These are phyloP conservation scores for Mythimna vitellina DNA, from an alignment of 2,888 invertebrate genomes.

Conservation along the genomic window DNA sequence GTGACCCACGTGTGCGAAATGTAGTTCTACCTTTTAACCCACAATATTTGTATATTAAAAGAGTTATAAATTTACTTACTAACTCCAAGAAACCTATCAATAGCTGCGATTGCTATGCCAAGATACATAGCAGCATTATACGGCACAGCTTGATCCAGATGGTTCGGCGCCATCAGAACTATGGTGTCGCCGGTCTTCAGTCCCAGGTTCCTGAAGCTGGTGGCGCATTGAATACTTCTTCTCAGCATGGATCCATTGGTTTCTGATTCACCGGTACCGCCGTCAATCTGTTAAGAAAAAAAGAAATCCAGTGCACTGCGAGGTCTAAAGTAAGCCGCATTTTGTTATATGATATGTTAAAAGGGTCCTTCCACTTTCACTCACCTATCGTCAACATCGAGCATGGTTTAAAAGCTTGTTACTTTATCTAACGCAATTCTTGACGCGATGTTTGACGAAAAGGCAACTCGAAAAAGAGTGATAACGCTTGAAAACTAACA, in stretches of 20 bases:
- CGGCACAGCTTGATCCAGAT: constrained; percentile 82
- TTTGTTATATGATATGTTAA: too few relatives aligned
- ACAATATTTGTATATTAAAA: background rate
- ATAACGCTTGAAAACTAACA: too few relatives aligned
- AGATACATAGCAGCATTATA: constrained; percentile 83
- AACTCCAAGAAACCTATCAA: constrained; percentile 54
- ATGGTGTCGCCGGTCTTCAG: constrained; percentile 81
- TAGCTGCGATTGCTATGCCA: constrained; percentile 74
- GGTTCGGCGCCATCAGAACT: constrained; percentile 81
- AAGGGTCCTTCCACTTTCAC: too few relatives aligned
- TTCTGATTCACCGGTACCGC: constrained; percentile 78
- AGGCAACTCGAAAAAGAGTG: too few relatives aligned
- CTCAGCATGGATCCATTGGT: constrained; percentile 78
- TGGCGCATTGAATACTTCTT: constrained; percentile 80
- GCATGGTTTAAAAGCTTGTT: too few relatives aligned
- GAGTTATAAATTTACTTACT: constrained; percentile 35
- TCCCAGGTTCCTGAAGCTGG: constrained; percentile 75
- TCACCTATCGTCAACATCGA: too few relatives aligned
- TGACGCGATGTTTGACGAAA: too few relatives aligned
- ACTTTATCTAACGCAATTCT: too few relatives aligned
- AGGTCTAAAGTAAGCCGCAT: too few relatives aligned
- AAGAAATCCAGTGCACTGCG: too few relatives aligned
- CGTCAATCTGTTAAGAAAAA: constrained; percentile 76
- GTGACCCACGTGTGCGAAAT: too few relatives aligned
- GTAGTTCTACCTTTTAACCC: too few relatives aligned